phyloP scores from a whole-genome alignment of 2,797 vertebrate genomes.

The Leptodactylus fallax region DNA sequence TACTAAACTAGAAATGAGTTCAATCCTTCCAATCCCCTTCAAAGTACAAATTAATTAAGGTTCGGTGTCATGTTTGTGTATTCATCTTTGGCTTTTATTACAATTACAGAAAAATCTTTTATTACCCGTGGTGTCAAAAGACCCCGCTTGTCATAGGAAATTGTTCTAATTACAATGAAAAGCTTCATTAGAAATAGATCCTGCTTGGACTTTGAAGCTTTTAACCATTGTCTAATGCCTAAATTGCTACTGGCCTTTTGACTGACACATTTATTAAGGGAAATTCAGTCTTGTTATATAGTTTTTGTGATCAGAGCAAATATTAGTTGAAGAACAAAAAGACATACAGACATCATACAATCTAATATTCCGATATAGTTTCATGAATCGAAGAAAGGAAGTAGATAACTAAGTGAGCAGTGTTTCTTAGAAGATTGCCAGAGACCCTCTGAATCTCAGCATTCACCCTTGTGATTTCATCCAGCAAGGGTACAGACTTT shows the following conservation, averaged over 20 bases:
- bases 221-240: neutral
- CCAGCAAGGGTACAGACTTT: too few species aligned
- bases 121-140: slow-evolving; percentile 14
- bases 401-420: neutral
- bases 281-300: neutral
- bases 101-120: slow-evolving; percentile 26
- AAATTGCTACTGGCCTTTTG: slow-evolving; percentile 25
- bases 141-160: slow-evolving; percentile 22
- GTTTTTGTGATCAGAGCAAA: neutral
- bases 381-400: neutral
- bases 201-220: neutral
- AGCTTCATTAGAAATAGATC: slow-evolving; percentile 18
- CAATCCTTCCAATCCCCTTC: slow-evolving; percentile 7
- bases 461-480: neutral
- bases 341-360: neutral
- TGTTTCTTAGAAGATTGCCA: neutral
- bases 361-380: neutral
- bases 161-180: slow-evolving; percentile 24
- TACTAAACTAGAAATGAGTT: slow-evolving; percentile 23
- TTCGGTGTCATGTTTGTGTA: slow-evolving; percentile 15
- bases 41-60: slow-evolving; percentile 16
- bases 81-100: slow-evolving; percentile 21
- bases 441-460: too few species aligned
- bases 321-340: neutral
- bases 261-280: slow-evolving; percentile 10